Evolutionary conservation across 2,888 invertebrate genomes (phyloP).

Genomic region (Macroteleia sp.): DNA sequence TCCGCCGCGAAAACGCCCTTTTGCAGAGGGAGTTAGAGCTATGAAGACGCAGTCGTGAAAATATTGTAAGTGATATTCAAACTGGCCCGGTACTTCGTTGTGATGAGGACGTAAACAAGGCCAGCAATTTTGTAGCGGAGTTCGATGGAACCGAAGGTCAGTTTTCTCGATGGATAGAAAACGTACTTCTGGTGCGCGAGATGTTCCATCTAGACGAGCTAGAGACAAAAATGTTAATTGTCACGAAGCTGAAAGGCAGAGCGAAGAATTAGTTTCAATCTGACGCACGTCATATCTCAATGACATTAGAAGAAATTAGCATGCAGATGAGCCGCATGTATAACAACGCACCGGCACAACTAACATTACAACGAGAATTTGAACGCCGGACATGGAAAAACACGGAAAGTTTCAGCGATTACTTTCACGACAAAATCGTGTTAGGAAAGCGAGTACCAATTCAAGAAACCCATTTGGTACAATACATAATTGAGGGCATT

Average conservation of each 20-base stretch:
- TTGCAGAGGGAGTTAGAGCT: not conserved
- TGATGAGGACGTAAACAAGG: not conserved
- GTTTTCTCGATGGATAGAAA: too few species aligned
- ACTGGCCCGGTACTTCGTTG: too few species aligned
- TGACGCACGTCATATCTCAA: slow-evolving; percentile 40
- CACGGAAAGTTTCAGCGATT: slow-evolving; percentile 57
- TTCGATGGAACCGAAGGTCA: not conserved
- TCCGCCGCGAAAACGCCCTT: not conserved
- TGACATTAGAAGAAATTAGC: not conserved
- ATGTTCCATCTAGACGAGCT: not conserved
- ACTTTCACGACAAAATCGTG: slow-evolving; percentile 60
- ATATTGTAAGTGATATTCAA: not conserved
- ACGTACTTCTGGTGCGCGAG: too few species aligned
- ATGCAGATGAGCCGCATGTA: slow-evolving; percentile 44
- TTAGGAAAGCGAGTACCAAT: slow-evolving; percentile 47
- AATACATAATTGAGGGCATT: slow-evolving; percentile 66
- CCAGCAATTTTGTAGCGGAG: slow-evolving; percentile 33
- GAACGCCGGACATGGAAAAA: slow-evolving; percentile 55
- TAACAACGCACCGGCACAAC: slow-evolving; percentile 44
- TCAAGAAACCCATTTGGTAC: slow-evolving; percentile 49
- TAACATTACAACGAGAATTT: slow-evolving; percentile 53
- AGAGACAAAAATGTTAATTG: slow-evolving; percentile 34
- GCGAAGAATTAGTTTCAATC: slow-evolving; percentile 63
- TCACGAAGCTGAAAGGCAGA: slow-evolving; percentile 33
- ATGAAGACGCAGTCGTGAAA: not conserved